Base-by-base conservation (phyloP, 2,113 vertebrate species). In the Ophiodon elongatus region DNA sequence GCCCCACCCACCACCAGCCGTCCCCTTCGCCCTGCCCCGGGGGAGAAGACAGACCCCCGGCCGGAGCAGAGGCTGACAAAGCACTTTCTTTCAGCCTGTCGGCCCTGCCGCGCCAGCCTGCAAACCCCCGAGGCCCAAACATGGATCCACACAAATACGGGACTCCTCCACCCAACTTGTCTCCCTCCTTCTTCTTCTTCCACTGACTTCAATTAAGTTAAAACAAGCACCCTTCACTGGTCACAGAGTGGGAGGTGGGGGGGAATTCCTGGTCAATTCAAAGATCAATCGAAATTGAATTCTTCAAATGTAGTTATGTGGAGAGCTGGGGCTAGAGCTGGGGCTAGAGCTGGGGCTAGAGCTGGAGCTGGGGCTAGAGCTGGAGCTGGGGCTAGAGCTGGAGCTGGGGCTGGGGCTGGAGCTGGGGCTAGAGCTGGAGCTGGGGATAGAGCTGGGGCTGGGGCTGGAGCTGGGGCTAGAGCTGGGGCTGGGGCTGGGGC, bases 221-320 rank as follows among this genome's bases (percentile, higher is more conserved):
- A 86, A 89, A 84, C 15, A 52, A 63, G 64, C 64, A 64, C 23
- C 47, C 47, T 79, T 67, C 69, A 84, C 29, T 66, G 75, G 69
- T 68, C 79, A 76, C 8, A 13, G 33, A 50, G 73, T 14, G 25
- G 39, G 50, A 9, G 66, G 29, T 27, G 17, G 10, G 23, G n/a
- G 23, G 23, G n/a, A 57, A 84, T 43, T 79, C 54, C 68, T 74
- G 41, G 57, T 89, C 85, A 85, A 89, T 88, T 86, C 63, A 73
- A 19, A 74, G 54, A 89, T 92, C 92, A 91, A 92, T 93, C 35
- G 2, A 79, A 92, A 94, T 88, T 47, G 21, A 84, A 84, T 93
- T 88, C 79, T 77, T 78, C 9, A 85, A 88, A 88, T 82, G 88
- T 78, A 82, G 73, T 89, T 87, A 78, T 66, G 62, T 68, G 73